A percentile compares a stretch with the other conserved stretches of the same genome.
These are phyloP conservation scores for Neopelma chrysocephalum DNA, from an alignment of 2,797 vertebrate genomes.

Conservation along the genomic window DNA sequence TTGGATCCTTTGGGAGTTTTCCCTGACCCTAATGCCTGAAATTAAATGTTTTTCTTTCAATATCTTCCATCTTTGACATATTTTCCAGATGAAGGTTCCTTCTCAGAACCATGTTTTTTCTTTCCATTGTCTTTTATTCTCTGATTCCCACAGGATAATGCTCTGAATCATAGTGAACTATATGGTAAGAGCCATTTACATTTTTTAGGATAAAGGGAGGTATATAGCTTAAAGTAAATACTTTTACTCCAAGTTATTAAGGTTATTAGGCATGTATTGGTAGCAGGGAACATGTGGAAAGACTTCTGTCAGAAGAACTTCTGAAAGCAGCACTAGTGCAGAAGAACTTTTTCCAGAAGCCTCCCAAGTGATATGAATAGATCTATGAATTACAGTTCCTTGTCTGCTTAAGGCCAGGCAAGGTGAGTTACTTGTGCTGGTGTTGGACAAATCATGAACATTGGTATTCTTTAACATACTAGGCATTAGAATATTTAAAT, in stretches of 20 bases:
- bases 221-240: neutral
- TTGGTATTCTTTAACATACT: neutral
- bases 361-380: neutral
- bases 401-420: neutral
- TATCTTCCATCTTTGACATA: neutral
- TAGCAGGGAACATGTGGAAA: neutral
- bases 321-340: neutral
- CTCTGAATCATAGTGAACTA: neutral
- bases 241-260: neutral
- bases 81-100: neutral
- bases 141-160: neutral
- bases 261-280: neutral
- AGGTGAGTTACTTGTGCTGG: neutral
- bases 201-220: neutral
- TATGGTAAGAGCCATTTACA: rapidly evolving
- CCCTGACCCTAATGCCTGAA: neutral
- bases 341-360: neutral
- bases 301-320: neutral
- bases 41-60: neutral
- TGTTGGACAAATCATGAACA: neutral
- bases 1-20: neutral
- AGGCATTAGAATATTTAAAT: neutral
- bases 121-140: neutral
- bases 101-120: neutral
- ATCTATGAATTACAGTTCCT: neutral